phyloP scores from a whole-genome alignment of 2,113 vertebrate species.

The Nothoprocta perdicaria region DNA sequence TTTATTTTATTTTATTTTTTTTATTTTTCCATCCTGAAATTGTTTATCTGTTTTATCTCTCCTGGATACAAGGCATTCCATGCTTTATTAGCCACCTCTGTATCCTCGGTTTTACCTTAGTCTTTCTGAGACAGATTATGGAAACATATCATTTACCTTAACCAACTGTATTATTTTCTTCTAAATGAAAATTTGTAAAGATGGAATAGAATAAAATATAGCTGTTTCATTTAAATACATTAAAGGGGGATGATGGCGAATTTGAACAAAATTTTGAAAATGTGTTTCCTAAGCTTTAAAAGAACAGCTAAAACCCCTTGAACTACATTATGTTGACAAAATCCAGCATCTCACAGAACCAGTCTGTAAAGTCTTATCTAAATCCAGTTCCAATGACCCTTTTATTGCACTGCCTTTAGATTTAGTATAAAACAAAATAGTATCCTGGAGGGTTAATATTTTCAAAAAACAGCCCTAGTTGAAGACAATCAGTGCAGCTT shows the following conservation, averaged over 20 bases:
- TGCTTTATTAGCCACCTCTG: not conserved
- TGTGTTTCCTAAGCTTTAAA: not conserved
- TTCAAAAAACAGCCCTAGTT: conserved; percentile 12
- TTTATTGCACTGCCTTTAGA: conserved; percentile 26
- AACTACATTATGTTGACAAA: conserved; percentile 24
- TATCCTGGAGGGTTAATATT: conserved; percentile 51
- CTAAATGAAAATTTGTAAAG: not conserved
- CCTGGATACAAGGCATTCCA: not conserved
- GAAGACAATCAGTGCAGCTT: conserved; percentile 56
- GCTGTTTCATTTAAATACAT: not conserved
- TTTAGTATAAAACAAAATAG: conserved; percentile 27
- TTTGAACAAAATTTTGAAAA: conserved; percentile 17
- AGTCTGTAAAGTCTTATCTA: conserved; percentile 22
- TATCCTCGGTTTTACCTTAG: not conserved
- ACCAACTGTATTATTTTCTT: not conserved
- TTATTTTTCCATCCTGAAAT: not conserved
- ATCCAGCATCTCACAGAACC: conserved; percentile 22
- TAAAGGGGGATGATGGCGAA: not conserved
- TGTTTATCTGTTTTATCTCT: not conserved
- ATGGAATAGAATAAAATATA: not conserved
- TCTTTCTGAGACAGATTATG: not conserved
- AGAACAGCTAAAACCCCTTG: conserved; percentile 8
- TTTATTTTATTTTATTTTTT: no score
- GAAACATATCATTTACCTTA: not conserved
- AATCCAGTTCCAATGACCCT: not conserved